phyloP scores from a whole-genome alignment of 2,113 vertebrate species.

The Marmota flaviventris region DNA sequence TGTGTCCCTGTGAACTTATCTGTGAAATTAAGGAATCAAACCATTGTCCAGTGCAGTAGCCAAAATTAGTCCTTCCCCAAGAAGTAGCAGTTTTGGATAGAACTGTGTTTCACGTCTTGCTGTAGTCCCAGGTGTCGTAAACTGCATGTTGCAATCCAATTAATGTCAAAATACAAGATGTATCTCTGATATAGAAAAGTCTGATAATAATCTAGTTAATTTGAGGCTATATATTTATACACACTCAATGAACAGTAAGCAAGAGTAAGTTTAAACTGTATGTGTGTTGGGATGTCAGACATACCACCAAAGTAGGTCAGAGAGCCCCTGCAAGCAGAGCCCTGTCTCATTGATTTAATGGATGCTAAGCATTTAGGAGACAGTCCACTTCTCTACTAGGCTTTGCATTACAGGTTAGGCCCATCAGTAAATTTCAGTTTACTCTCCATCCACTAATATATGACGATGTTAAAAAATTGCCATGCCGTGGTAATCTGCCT shows the following conservation, averaged over 20 bases:
- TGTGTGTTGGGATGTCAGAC: background rate
- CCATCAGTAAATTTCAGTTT: background rate
- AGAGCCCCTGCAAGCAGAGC: background rate
- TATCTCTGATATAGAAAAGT: conserved; percentile 69
- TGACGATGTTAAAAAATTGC: conserved; percentile 62
- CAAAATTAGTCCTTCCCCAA: conserved; percentile 52
- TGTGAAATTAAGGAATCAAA: conserved; percentile 78
- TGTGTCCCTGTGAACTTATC: conserved; percentile 66
- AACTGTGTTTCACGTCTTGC: conserved; percentile 76
- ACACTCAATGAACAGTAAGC: background rate
- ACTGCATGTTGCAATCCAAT: conserved; percentile 74
- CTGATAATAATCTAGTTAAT: conserved; percentile 61
- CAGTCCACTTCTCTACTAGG: background rate
- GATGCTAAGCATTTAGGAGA: background rate
- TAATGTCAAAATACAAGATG: conserved; percentile 68
- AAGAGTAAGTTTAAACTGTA: background rate
- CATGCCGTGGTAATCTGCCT: conserved; percentile 78
- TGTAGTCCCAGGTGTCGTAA: conserved; percentile 82
- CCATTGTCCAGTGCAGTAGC: conserved; percentile 18
- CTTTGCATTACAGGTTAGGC: conserved; percentile 14
- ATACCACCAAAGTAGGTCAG: background rate
- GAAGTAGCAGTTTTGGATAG: conserved; percentile 81
- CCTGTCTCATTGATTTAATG: background rate
- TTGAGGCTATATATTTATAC: conserved; percentile 17
- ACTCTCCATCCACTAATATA: conserved; percentile 30